Percentiles rank a stretch among this genome's conserved stretches.
Evolutionary conservation across 2,113 vertebrate species (phyloP).

Genomic region (Origma solitaria): DNA sequence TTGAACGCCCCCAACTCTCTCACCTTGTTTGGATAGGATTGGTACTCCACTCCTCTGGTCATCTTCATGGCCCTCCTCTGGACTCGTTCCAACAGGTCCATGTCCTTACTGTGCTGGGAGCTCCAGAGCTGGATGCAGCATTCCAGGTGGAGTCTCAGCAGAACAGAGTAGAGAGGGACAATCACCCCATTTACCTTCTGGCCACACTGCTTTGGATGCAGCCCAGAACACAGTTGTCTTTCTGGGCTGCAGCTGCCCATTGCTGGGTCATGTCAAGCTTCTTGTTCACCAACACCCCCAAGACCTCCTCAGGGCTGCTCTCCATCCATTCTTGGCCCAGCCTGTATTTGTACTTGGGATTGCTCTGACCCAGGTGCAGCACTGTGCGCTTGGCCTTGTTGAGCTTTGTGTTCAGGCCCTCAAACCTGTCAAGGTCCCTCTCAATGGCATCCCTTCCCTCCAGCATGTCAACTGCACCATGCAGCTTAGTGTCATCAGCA

Average conservation of each 20-base stretch:
- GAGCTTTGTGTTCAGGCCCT: not conserved
- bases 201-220: not conserved
- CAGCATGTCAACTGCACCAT: rapidly evolving
- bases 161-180: not conserved
- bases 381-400: not conserved
- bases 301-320: not conserved
- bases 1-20: not conserved
- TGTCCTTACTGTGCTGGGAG: rapidly evolving
- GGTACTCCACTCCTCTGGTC: not conserved
- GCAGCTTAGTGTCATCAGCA: not conserved
- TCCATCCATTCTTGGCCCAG: not conserved
- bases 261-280: not conserved
- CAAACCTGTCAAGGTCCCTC: not conserved
- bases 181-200: not conserved
- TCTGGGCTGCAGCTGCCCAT: not conserved
- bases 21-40: not conserved
- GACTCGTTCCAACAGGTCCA: not conserved
- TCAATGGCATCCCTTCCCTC: not conserved
- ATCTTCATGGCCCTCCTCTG: not conserved
- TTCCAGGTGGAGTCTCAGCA: not conserved
- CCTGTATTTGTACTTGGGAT: not conserved
- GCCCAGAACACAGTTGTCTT: not conserved
- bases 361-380: not conserved
- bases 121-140: not conserved
- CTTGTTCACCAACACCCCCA: not conserved